Evolutionary conservation across 1,140 invertebrate species (phyloP).

Genomic region (Heliconius melpomene): DNA sequence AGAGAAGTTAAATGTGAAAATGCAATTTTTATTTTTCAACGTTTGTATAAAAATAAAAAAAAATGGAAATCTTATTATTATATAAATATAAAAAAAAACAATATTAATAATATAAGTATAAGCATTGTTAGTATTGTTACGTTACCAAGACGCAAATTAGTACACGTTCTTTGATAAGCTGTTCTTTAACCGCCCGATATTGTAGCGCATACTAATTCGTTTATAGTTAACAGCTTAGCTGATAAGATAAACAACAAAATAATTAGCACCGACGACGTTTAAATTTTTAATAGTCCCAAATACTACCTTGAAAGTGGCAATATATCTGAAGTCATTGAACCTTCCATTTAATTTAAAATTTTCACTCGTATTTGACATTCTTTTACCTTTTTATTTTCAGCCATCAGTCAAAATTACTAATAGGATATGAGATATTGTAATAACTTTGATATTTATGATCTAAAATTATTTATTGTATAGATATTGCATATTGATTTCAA

Average conservation of each 20-base stretch:
- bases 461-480: no score
- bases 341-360: neutral
- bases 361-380: neutral
- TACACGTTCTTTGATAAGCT: constrained; percentile 9
- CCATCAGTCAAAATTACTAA: neutral
- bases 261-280: constrained; percentile 14
- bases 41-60: neutral
- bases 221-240: constrained; percentile 17
- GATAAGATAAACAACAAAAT: constrained; percentile 26
- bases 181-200: constrained; percentile 15
- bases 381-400: neutral
- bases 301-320: constrained; percentile 4
- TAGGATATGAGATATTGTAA: no score
- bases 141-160: neutral
- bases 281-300: constrained; percentile 12
- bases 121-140: neutral
- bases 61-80: neutral
- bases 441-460: no score
- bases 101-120: neutral
- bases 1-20: no score
- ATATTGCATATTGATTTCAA: no score
- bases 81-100: neutral
- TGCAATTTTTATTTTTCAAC: no score
- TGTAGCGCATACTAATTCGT: constrained; percentile 19
- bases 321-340: constrained; percentile 1